Evolutionary conservation across 2,113 vertebrate species (phyloP).

Genomic region (Catharus minimus): DNA sequence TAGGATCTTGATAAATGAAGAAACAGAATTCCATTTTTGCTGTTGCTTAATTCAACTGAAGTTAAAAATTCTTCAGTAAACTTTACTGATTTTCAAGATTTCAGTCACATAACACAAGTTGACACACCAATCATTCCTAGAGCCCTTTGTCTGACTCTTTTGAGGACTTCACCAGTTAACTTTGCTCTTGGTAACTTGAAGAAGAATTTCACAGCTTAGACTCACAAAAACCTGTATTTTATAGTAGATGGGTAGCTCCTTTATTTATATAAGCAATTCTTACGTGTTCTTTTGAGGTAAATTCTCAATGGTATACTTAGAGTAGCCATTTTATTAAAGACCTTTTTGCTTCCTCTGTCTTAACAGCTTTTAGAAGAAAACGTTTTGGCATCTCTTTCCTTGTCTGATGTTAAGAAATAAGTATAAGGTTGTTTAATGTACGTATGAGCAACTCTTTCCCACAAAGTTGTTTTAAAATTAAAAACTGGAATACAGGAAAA

Average conservation of each 20-base stretch:
- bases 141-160: background rate
- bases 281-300: background rate
- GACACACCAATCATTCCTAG: background rate
- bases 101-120: accelerated
- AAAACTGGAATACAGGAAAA: conserved; percentile 1
- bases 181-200: background rate
- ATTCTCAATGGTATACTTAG: background rate
- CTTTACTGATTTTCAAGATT: background rate
- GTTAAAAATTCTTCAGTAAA: background rate
- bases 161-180: background rate
- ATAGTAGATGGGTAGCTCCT: background rate
- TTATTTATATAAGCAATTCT: background rate
- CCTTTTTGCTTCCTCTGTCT: background rate
- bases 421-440: background rate
- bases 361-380: conserved; percentile 1
- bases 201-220: background rate
- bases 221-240: background rate
- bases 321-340: background rate
- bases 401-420: background rate
- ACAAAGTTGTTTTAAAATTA: conserved; percentile 33
- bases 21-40: background rate
- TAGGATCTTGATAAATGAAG: background rate
- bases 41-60: background rate
- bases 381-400: background rate
- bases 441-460: background rate